Evolutionary conservation across 1,140 invertebrate genomes (phyloP).

Genomic region (Sipha flava): DNA sequence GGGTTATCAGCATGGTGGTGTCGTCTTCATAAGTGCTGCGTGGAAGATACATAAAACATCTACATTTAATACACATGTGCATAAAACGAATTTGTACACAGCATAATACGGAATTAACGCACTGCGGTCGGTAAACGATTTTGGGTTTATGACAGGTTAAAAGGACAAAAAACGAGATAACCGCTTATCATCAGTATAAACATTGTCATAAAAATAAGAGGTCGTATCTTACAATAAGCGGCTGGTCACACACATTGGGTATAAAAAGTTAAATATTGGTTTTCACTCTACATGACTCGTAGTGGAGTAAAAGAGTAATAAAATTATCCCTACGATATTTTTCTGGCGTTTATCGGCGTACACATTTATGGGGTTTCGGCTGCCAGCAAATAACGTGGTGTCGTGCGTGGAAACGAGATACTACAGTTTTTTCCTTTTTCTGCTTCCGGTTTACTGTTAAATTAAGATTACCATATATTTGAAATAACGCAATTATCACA

Average conservation of each 20-base stretch:
- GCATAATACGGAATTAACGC: background rate
- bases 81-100: too few relatives aligned
- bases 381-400: too few relatives aligned
- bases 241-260: background rate
- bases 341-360: background rate
- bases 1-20: conserved; percentile 22
- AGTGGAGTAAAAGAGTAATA: background rate
- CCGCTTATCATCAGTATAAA: background rate
- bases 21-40: background rate
- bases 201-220: background rate
- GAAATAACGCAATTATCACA: too few relatives aligned
- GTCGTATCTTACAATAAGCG: background rate
- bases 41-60: background rate
- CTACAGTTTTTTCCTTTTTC: background rate
- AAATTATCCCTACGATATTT: background rate
- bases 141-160: background rate
- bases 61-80: background rate
- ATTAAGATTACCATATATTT: background rate
- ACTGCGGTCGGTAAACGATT: background rate
- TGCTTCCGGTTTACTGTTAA: background rate
- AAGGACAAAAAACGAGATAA: background rate
- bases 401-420: too few relatives aligned
- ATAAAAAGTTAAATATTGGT: background rate
- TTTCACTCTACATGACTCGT: background rate
- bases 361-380: too few relatives aligned